phyloP scores from a whole-genome alignment of 1,140 invertebrate species.

The Panagrolaimus sp. region DNA sequence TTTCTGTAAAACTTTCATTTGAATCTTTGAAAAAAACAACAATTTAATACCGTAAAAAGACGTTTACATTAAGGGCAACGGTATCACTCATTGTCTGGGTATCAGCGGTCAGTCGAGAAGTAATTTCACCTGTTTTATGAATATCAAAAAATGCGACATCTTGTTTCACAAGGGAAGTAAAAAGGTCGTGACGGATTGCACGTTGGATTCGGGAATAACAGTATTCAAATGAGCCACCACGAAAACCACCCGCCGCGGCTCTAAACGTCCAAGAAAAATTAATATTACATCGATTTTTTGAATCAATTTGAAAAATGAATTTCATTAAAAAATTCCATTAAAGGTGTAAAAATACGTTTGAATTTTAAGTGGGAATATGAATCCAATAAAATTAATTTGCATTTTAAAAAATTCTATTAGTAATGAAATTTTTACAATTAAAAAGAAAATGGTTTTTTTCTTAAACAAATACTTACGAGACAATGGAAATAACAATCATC shows the following conservation, averaged over 20 bases:
- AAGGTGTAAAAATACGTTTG: background rate
- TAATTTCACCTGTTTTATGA: slow-evolving; percentile 48
- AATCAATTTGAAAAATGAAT: background rate
- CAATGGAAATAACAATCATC: slow-evolving; percentile 20
- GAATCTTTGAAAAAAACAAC: background rate
- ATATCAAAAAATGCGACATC: slow-evolving; percentile 37
- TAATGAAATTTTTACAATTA: no score
- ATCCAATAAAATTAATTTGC: no score
- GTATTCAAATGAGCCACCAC: slow-evolving; percentile 44
- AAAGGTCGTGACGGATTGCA: slow-evolving; percentile 36
- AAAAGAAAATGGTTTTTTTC: background rate
- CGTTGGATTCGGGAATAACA: slow-evolving; percentile 38
- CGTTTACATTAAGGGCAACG: slow-evolving; percentile 52
- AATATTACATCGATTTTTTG: background rate
- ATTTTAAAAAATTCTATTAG: no score
- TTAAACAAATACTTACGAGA: slow-evolving; percentile 12
- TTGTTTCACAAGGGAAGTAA: slow-evolving; percentile 37
- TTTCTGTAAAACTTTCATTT: slow-evolving; percentile 23
- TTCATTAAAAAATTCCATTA: background rate
- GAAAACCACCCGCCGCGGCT: slow-evolving; percentile 32
- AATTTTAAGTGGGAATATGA: background rate
- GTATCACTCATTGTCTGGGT: slow-evolving; percentile 58
- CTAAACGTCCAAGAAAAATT: slow-evolving; percentile 21
- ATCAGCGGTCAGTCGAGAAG: slow-evolving; percentile 52
- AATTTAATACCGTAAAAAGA: slow-evolving; percentile 35